Evolutionary conservation across 2,888 invertebrate species (phyloP).

Genomic region (Plagiodera versicolora): DNA sequence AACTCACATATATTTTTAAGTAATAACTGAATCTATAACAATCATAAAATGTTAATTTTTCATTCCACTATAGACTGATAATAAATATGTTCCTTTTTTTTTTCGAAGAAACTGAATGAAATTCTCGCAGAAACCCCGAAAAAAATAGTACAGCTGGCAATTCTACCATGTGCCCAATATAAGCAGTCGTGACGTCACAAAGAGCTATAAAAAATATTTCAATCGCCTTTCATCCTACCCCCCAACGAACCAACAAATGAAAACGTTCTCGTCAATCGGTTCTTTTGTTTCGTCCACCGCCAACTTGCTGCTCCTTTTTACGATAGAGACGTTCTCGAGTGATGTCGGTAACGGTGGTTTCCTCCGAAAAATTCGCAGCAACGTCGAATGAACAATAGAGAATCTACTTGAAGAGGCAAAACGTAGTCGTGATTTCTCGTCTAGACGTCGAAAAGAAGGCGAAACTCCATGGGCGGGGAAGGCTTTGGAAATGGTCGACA

Average conservation of each 20-base stretch:
- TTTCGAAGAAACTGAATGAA: too few species aligned
- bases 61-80: too few species aligned
- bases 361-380: conserved; percentile 4
- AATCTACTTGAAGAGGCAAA: conserved; percentile 6
- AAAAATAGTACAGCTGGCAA: too few species aligned
- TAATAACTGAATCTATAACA: too few species aligned
- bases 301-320: conserved; percentile 20
- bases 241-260: conserved; percentile 17
- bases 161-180: too few species aligned
- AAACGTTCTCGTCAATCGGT: conserved; percentile 22
- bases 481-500: neutral
- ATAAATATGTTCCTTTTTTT: too few species aligned
- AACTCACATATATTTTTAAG: too few species aligned
- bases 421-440: conserved; percentile 10
- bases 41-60: too few species aligned
- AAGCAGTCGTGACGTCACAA: too few species aligned
- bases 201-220: neutral
- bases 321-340: conserved; percentile 26
- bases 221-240: conserved; percentile 12
- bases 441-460: conserved; percentile 11
- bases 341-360: conserved; percentile 19
- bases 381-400: conserved; percentile 6
- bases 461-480: conserved; percentile 6
- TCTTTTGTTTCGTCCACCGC: conserved; percentile 21
- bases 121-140: too few species aligned